A percentile compares a stretch with the other conserved stretches of the same genome.
Evolutionary conservation across 2,888 invertebrate genomes (phyloP).

Genomic region (Endotricha flammealis): DNA sequence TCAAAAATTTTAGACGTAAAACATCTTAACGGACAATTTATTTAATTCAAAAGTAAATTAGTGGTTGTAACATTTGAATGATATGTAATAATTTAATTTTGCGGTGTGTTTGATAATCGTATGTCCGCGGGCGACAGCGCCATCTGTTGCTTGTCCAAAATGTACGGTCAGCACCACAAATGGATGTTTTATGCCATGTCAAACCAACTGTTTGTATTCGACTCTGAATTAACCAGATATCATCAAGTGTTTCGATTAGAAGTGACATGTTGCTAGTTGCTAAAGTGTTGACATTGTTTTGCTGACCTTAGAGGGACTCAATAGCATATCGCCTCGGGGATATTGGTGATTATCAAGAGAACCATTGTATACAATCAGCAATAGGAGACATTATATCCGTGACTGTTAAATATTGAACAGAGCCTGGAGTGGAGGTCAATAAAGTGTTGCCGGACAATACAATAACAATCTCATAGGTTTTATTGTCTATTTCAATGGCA

Average conservation of each 20-base stretch:
- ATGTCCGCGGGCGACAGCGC: slow-evolving; percentile 49
- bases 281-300: too few relatives aligned
- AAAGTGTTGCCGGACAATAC: slow-evolving; percentile 11
- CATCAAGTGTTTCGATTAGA: too few relatives aligned
- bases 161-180: too few relatives aligned
- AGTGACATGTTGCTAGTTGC: too few relatives aligned
- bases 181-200: too few relatives aligned
- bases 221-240: too few relatives aligned
- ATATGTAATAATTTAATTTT: slow-evolving; percentile 61
- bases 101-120: slow-evolving; percentile 52
- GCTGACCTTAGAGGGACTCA: too few relatives aligned
- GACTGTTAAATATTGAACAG: slow-evolving; percentile 32
- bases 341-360: slow-evolving; percentile 34
- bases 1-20: slow-evolving; percentile 10
- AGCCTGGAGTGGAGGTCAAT: slow-evolving; percentile 28
- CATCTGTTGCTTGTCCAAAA: slow-evolving; percentile 49
- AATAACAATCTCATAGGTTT: slow-evolving; percentile 14
- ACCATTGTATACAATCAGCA: slow-evolving; percentile 35
- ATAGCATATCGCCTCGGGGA: slow-evolving; percentile 41
- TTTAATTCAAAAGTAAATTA: slow-evolving; percentile 4
- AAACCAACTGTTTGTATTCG: too few relatives aligned
- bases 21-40: slow-evolving; percentile 7
- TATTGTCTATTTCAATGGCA: slow-evolving; percentile 9
- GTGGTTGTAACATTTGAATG: slow-evolving; percentile 20
- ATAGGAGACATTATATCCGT: slow-evolving; percentile 32